phyloP scores from a whole-genome alignment of 2,113 vertebrate genomes.

The Trogon melanurus region DNA sequence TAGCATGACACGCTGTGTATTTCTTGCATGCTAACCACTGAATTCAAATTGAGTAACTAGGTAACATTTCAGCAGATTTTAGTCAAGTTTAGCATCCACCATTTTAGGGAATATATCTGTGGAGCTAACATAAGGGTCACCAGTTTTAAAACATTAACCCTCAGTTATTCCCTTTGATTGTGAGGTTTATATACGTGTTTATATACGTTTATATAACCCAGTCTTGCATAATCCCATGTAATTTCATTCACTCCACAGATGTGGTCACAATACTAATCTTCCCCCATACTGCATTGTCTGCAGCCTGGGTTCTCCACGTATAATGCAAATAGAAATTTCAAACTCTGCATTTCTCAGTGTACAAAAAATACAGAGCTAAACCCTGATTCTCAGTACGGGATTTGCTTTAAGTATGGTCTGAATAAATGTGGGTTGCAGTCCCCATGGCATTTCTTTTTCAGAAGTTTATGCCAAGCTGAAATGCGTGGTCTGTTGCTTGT shows the following conservation, averaged over 20 bases:
- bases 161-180: neutral
- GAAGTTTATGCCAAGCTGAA: neutral
- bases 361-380: neutral
- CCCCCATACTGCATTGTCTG: neutral
- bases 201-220: neutral
- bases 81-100: neutral
- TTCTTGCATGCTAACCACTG: neutral
- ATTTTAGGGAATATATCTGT: neutral
- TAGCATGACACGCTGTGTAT: neutral
- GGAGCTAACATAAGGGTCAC: conserved; percentile 4
- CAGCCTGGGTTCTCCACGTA: neutral
- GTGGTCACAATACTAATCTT: neutral
- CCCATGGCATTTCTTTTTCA: neutral
- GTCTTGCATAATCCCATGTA: neutral
- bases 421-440: neutral
- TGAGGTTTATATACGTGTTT: neutral
- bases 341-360: neutral
- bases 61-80: conserved; percentile 47
- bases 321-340: neutral
- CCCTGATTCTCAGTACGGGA: neutral
- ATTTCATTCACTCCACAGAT: neutral
- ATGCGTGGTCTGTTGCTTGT: neutral
- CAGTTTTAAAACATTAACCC: conserved; percentile 4
- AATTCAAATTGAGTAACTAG: conserved; percentile 1
- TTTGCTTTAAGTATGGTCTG: neutral